Evolutionary conservation across 2,888 invertebrate species (phyloP), one percentile per base, ranked within the genome.

Genomic region (Trypoxylon attenuatum): DNA sequence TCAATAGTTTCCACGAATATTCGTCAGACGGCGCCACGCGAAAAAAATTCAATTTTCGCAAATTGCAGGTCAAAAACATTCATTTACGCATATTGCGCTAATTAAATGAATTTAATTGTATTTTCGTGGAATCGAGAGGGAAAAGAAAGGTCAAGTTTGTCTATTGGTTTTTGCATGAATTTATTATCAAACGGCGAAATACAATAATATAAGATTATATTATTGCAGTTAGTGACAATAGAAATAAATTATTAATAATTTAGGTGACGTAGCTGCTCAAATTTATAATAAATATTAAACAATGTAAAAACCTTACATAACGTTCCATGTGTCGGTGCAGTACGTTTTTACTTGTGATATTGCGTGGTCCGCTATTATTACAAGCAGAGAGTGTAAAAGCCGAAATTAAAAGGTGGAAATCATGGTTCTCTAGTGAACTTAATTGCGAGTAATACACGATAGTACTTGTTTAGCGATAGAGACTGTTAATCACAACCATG

Each of bases 261-360:
- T 69, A 68, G 70, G 45, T 52, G 23, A 65, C 55, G 52, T 67
- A 71, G 67, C 63, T 27, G 42, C 66, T 69, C 61, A 71, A 76
- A 68, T 75, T 62, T 71, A 43, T 67, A 78, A 78, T 78, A 78
- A 78, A 79, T 79, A 77, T 72, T 76, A 76, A 73, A 74, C 69
- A 56, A 61, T 69, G 77, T 79, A 79, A 74, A 79, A 79, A 77
- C 76, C 76, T 76, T 78, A 82, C 76, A 70, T 69, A 78, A 76
- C 71, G 77, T 65, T 33, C 33, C 45, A 41, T 45, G 46, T 56
- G 25, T 42, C n/a, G n/a, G 69, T 78, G 72, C 73, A 69, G 63
- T 76, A 69, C 61, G 59, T 59, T 74, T 73, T 57, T 47, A 70
- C 63, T n/a, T n/a, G n/a, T n/a, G n/a, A n/a, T n/a, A n/a, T n/a